Evolutionary conservation across 1,140 invertebrate genomes (phyloP), one percentile per base, ranked within the genome.

Genomic region (Teleogryllus occipitalis): DNA sequence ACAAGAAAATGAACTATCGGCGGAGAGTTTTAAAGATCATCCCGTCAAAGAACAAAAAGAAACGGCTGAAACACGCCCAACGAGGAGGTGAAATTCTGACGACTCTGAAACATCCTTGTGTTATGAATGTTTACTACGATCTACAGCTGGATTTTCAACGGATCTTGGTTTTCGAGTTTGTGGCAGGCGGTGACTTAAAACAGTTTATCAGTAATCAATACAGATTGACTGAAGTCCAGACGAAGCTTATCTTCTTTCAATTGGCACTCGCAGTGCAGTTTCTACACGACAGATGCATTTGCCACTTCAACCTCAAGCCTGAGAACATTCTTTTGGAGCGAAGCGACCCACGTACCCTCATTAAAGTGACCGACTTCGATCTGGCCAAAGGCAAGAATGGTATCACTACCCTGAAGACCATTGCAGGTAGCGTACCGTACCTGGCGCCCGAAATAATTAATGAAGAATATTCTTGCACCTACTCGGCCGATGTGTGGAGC

Each of bases 171-270:
- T 12, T 39, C 27, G 75, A 76, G 39, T 76, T 76, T 18, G 39
- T 76, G 75, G 75, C 39, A 7, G 75, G 75, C 8, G 75, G 75
- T 76, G 75, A 76, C 27, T 47, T 76, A 12, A 18, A 8, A 0
- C 5, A 22, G 27, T 47, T 27, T 76, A 14, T 76, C 3, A 12
- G 18, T 76, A 27, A 27, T 15, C 2, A 12, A 12, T 8, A 46
- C 8, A 10, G 15, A 3, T 7, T 76, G 7, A 12, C 8, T 8
- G 75, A 76, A 22, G 8, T 47, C 6, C 8, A 76, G 12, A 76
- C 47, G 7, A 76, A 76, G 27, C 75, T 76, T 22, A 76, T 76
- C 7, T 76, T 76, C 27, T 76, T 76, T 47, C 75, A 76, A 15
- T 39, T 76, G 21, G 75, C 14, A 12, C 21, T 18, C 18, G 75